A percentile compares a stretch with the other conserved stretches of the same genome.
These are phyloP conservation scores for Blastobasis adustella DNA, from an alignment of 2,888 invertebrate genomes.

Conservation along the genomic window DNA sequence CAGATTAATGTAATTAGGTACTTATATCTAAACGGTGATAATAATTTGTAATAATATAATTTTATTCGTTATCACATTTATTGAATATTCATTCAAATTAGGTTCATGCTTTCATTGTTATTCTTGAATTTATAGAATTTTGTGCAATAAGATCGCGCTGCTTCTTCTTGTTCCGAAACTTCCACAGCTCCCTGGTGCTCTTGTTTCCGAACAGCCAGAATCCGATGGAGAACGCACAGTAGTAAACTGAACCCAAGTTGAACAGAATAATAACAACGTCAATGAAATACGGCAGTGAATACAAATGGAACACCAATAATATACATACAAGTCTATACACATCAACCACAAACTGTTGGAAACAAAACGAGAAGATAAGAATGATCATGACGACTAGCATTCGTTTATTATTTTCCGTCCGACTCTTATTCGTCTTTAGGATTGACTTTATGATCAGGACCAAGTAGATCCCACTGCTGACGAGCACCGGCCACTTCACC, in stretches of 20 bases:
- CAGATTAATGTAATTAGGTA: background rate
- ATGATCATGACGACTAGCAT: slow-evolving; percentile 44
- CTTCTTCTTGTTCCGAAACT: slow-evolving; percentile 11
- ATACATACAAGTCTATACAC: slow-evolving; percentile 35
- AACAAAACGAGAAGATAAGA: slow-evolving; percentile 49
- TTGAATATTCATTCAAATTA: no score
- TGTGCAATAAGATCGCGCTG: background rate
- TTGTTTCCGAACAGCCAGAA: slow-evolving; percentile 62
- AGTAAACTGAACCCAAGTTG: slow-evolving; percentile 42
- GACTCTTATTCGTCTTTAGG: slow-evolving; percentile 32
- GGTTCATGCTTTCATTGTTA: background rate
- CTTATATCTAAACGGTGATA: background rate
- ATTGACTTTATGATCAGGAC: slow-evolving; percentile 39
- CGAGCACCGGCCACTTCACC: slow-evolving; percentile 52
- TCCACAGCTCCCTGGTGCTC: slow-evolving; percentile 50
- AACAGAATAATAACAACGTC: slow-evolving; percentile 10
- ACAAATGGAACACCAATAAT: slow-evolving; percentile 12
- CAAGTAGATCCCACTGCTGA: slow-evolving; percentile 40
- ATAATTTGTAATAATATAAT: background rate
- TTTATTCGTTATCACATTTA: no score
- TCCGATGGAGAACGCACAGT: slow-evolving; percentile 45
- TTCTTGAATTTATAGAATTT: slow-evolving; percentile 8
- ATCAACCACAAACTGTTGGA: slow-evolving; percentile 49
- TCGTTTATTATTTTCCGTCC: slow-evolving; percentile 28
- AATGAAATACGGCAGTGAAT: slow-evolving; percentile 13